Percentiles rank a stretch among this genome's conserved stretches.
Evolutionary conservation across 2,797 vertebrate genomes (phyloP).

Genomic region (Siniperca scherzeri): DNA sequence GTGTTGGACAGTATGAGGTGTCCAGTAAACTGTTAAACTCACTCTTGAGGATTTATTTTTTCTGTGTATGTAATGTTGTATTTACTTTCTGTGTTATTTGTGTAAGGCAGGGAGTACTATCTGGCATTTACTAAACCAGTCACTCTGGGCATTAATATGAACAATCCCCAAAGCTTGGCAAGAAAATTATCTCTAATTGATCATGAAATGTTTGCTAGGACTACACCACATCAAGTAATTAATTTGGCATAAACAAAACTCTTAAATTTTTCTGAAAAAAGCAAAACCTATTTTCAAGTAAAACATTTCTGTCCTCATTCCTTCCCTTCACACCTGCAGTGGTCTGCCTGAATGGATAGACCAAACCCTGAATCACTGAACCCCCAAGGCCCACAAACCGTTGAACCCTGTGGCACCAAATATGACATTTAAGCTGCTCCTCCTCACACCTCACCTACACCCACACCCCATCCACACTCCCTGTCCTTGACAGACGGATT

Average conservation of each 20-base stretch:
- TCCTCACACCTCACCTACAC: slow-evolving; percentile 39
- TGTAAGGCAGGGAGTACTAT: slow-evolving; percentile 7
- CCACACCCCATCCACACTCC: slow-evolving; percentile 24
- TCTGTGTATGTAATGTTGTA: not conserved
- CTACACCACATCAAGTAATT: slow-evolving; percentile 9
- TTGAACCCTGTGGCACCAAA: slow-evolving; percentile 33
- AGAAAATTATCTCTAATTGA: slow-evolving; percentile 1
- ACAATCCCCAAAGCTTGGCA: slow-evolving; percentile 8
- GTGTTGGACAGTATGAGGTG: not conserved
- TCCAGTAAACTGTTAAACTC: not conserved
- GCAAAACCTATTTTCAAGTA: not conserved
- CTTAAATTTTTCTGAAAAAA: slow-evolving; percentile 2
- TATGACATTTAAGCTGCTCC: slow-evolving; percentile 32
- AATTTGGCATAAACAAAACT: slow-evolving; percentile 7
- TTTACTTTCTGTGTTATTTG: not conserved
- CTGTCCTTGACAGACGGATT: slow-evolving; percentile 32
- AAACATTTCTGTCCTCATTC: slow-evolving; percentile 5
- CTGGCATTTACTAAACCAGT: slow-evolving; percentile 16
- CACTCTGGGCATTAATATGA: slow-evolving; percentile 26
- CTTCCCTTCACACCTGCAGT: not conserved
- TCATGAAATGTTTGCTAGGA: slow-evolving; percentile 19
- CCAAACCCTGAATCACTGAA: slow-evolving; percentile 31
- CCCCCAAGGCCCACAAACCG: not conserved
- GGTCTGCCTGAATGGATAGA: slow-evolving; percentile 5
- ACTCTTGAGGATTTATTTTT: not conserved